phyloP scores from a whole-genome alignment of 2,888 invertebrate genomes.

The Tortrix viridana region DNA sequence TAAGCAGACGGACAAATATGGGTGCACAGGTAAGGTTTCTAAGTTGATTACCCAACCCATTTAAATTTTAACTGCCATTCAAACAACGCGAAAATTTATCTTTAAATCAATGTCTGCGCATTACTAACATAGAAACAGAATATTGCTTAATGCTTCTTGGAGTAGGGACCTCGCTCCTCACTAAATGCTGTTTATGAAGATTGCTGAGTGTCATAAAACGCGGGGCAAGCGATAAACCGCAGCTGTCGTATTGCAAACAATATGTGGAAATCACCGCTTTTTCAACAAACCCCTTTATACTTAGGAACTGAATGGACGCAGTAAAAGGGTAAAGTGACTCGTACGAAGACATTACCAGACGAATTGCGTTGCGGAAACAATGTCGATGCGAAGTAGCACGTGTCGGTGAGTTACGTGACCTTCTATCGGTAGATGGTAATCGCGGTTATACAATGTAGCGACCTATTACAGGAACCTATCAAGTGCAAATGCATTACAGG shows the following conservation, averaged over 20 bases:
- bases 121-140: slow-evolving; percentile 6
- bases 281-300: slow-evolving; percentile 42
- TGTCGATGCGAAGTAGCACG: slow-evolving; percentile 19
- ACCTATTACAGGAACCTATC: too few relatives aligned
- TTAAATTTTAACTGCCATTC: too few relatives aligned
- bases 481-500: too few relatives aligned
- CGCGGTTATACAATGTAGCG: too few relatives aligned
- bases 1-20: too few relatives aligned
- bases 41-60: too few relatives aligned
- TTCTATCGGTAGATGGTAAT: too few relatives aligned
- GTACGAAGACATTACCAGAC: slow-evolving; percentile 36
- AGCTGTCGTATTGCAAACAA: slow-evolving; percentile 51
- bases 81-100: background rate
- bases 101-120: background rate
- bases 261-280: slow-evolving; percentile 45
- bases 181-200: slow-evolving; percentile 57
- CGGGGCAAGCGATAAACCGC: slow-evolving; percentile 54
- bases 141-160: slow-evolving; percentile 27
- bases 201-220: slow-evolving; percentile 56
- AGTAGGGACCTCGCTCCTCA: slow-evolving; percentile 35
- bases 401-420: slow-evolving; percentile 1
- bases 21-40: too few relatives aligned
- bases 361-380: slow-evolving; percentile 29
- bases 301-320: slow-evolving; percentile 35
- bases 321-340: slow-evolving; percentile 35